Evolutionary conservation across 23 tunicate species (phyloP).

Genomic region (Trididemnum nubilum): DNA sequence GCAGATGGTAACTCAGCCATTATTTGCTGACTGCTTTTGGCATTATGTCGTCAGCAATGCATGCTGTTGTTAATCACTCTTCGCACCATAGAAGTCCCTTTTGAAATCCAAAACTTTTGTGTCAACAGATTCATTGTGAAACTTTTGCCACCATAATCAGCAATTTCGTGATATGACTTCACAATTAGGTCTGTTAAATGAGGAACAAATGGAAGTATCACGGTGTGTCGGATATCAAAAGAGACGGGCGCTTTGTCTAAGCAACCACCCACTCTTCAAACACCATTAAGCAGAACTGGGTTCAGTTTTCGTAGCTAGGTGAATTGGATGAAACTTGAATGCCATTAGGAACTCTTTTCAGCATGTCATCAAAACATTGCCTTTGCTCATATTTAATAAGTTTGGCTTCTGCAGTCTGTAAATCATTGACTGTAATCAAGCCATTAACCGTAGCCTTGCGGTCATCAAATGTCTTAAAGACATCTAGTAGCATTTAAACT

Average conservation of each 20-base stretch:
- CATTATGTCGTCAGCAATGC: neutral
- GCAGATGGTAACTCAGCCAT: neutral
- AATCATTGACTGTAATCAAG: neutral
- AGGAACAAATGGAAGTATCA: too few relatives aligned
- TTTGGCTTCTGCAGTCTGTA: neutral
- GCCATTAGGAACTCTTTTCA: neutral
- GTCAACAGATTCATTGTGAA: too few relatives aligned
- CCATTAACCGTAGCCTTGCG: too few relatives aligned
- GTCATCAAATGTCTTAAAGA: too few relatives aligned
- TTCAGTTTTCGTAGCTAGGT: neutral
- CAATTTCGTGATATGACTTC: too few relatives aligned
- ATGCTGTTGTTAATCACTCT: neutral
- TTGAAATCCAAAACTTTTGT: conserved; percentile 6
- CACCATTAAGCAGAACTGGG: too few relatives aligned
- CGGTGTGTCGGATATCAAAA: too few relatives aligned
- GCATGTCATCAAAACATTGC: neutral
- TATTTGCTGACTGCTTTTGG: neutral
- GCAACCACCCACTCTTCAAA: too few relatives aligned
- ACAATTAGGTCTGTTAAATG: too few relatives aligned
- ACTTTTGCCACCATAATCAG: too few relatives aligned
- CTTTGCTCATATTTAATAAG: neutral
- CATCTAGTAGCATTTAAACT: too few relatives aligned
- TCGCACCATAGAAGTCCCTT: neutral
- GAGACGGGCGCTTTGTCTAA: too few relatives aligned
- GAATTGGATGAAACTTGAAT: neutral